Evolutionary conservation across 2,797 vertebrate genomes (phyloP), one percentile per base, ranked within the genome.

Genomic region (Dromococcyx pavoninus): DNA sequence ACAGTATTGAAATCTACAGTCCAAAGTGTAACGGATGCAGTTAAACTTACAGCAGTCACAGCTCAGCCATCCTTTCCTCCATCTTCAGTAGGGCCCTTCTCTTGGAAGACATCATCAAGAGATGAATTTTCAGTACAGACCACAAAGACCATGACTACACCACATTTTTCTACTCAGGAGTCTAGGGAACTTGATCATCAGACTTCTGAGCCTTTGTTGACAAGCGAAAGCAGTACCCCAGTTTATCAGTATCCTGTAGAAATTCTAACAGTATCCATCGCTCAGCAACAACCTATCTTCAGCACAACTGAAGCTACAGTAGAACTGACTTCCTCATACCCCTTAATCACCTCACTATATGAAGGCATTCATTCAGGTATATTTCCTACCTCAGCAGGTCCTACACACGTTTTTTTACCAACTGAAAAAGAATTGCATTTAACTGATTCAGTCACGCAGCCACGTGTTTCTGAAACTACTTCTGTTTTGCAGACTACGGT

Each of bases 161-260:
- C 37, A 91, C 97, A 7, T 69, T 89, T 84, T 91, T 93, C 17
- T 95, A 88, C 96, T 91, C 71, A 75, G 86, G 96, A 17, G 72
- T 81, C 10, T 58, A 7, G 8, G 78, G 97, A 84, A 72, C 53
- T 74, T 71, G 94, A 83, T 69, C 95, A 4, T 51, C 95, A 97
- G 41, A 91, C 97, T 86, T 97, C 97, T 53, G 74, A 90, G 27
- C 44, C 88, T 79, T 94, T 86, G 24, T 54, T 94, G 84, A 95
- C 96, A 19, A 97, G 97, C 54, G 93, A 75, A 77, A 96, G 91
- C 71, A 96, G 76, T 32, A 96, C 94, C 50, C 57, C 90, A 22
- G 28, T 87, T 37, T 66, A 95, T 67, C 95, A 83, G 9, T 89
- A 86, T 83, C 86, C 94, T 61, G 19, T 39, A 81, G 89, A 91